Evolutionary conservation across 2,888 invertebrate species (phyloP), one percentile per base, ranked within the genome.

Genomic region (Eupithecia subfuscata): DNA sequence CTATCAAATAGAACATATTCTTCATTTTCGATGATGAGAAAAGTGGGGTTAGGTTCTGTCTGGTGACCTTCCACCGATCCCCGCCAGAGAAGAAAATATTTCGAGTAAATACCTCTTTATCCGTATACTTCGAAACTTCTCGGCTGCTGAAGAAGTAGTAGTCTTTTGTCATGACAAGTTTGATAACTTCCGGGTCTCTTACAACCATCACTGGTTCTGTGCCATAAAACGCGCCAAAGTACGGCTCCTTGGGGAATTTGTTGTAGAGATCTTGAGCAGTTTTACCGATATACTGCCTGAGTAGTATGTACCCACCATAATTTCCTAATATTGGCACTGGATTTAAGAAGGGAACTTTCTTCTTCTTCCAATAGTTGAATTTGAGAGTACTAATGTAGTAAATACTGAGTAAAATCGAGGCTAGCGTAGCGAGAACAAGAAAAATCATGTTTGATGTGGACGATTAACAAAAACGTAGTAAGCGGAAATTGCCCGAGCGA

Each of bases 1-100:
- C 84, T 9, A 92, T 87, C 14, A 92, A 78, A 75, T 88, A 82
- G 70, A 92, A 93, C 93, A 93, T 93, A 22, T 86, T 90, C 76
- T 88, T 92, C 86, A 92, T 90, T 79, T 92, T 93, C 0, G 88
- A 82, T 0, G 90, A 87, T 0, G 93, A 87, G 79, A 92, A 94
- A 0, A 92, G 71, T 0, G 90, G 90, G 0, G 90, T 90, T 16
- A 90, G 75, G 72, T 91, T 91, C 78, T 92, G 92, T 0, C 93
- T 82, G 2, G 89, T 60, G 0, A 91, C 86, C 71, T 89, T 91
- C 92, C 93, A 93, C 3, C 81, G 78, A 78, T 92, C 90, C 0
- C 93, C 93, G 63, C 85, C 81, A 0, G 83, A 81, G 69, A 82
- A 86, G 77, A 92, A 92, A 2, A 93, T 76, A 48, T 86, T 89